Percentiles rank a stretch among this genome's conserved stretches.
phyloP scores from a whole-genome alignment of 2,888 invertebrate species.

The Standfussiana lucernea region DNA sequence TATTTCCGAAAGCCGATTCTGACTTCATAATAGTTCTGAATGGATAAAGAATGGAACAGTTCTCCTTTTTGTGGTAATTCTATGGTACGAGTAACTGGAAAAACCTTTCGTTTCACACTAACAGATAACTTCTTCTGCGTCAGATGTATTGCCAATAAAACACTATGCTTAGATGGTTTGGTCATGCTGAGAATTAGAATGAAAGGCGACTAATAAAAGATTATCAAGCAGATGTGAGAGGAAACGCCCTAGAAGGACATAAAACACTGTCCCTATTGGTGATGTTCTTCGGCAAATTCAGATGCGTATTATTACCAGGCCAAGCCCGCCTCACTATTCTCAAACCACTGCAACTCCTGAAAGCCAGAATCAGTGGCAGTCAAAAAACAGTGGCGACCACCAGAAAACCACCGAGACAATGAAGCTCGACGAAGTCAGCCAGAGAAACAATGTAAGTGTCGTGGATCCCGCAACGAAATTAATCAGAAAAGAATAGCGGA shows the following conservation, averaged over 20 bases:
- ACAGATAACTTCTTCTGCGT: not conserved
- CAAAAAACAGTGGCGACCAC: too few species aligned
- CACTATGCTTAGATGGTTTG: not conserved
- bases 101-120: not conserved
- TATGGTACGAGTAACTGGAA: not conserved
- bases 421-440: too few species aligned
- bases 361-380: too few species aligned
- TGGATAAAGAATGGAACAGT: slow-evolving; percentile 19
- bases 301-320: too few species aligned
- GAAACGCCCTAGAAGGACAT: not conserved
- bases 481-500: too few species aligned
- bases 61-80: slow-evolving; percentile 18
- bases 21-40: slow-evolving; percentile 52
- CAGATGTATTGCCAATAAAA: not conserved
- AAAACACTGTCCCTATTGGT: not conserved
- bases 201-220: not conserved
- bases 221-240: not conserved
- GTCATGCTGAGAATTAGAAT: not conserved
- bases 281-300: not conserved
- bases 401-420: too few species aligned
- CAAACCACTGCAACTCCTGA: too few species aligned
- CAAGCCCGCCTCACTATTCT: too few species aligned
- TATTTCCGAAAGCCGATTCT: slow-evolving; percentile 52
- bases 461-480: too few species aligned
- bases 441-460: too few species aligned